Evolutionary conservation across 2,888 invertebrate species (phyloP), one percentile per base, ranked within the genome.

Genomic region (Iselma pallidipennis): DNA sequence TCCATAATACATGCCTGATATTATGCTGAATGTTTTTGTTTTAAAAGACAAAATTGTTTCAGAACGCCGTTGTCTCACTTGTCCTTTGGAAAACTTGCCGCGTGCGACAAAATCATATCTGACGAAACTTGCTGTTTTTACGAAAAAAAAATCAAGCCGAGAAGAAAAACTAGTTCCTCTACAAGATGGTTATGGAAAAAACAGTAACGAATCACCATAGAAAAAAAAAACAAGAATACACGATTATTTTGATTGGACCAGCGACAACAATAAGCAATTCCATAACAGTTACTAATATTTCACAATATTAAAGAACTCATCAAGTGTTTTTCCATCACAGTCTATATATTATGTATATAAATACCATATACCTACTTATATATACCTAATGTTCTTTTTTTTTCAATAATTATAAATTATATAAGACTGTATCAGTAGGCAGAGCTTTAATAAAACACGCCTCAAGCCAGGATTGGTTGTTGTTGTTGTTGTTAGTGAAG

Each of bases 401-500:
- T 42, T 42, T 42, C 19, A 62, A 62, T 58, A 63, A 63, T 63
- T 59, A 59, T 55, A 59, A 63, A 63, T 63, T 59, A 63, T 58
- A 59, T 59, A 63, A 59, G 63, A 55, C 9, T 42, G 42, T 58
- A 62, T 59, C 59, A 65, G 69, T 66, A 69, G 69, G 69, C 61
- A 60, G 69, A 63, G 61, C 67, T 66, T 69, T 64, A 63, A 63
- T 65, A 66, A 69, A 69, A 69, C 69, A 62, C 69, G 69, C 69
- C 69, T 69, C 55, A 61, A 55, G 51, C 52, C 51, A 56, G 58
- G 59, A 69, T 69, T 69, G 69, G 69, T 55, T 63, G 68, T 33
- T 37, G 65, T 42, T 42, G 4, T 10, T 42, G 42, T 42, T 42
- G 42, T 21, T 42, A 10, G 16, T 16, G 5, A 1, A 2, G n/a